phyloP scores from a whole-genome alignment of 2,888 invertebrate species.

The Cephus nigrinus region DNA sequence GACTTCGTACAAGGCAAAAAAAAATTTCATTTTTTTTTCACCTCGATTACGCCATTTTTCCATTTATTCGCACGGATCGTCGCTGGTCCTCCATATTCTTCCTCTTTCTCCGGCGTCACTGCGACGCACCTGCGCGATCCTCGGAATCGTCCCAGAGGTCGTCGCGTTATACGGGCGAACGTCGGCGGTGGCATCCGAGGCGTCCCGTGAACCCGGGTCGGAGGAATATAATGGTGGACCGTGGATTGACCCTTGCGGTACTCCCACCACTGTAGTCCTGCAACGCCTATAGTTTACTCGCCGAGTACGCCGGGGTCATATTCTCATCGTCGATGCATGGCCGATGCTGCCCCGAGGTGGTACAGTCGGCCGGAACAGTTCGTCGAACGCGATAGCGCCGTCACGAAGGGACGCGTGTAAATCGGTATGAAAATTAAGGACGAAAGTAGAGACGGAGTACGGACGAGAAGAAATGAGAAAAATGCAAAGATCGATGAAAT shows the following conservation, averaged over 20 bases:
- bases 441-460: background rate
- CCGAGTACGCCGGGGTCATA: conserved; percentile 56
- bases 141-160: conserved; percentile 8
- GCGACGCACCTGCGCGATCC: background rate
- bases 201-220: conserved; percentile 27
- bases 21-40: too few species aligned
- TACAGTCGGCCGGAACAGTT: conserved; percentile 9
- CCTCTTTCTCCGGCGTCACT: background rate
- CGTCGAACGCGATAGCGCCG: background rate
- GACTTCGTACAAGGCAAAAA: too few species aligned
- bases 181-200: background rate
- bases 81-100: background rate
- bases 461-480: background rate
- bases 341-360: conserved; percentile 2
- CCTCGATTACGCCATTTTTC: background rate
- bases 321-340: conserved; percentile 57
- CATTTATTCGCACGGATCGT: background rate
- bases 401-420: background rate
- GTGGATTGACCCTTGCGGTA: conserved; percentile 65
- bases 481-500: background rate
- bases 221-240: conserved; percentile 57
- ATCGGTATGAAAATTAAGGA: background rate
- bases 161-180: background rate
- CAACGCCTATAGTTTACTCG: conserved; percentile 38
- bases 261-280: conserved; percentile 53